These are phyloP conservation scores for Leucoraja ocellata DNA, from an alignment of 2,797 vertebrate species.

Conservation along the genomic window DNA sequence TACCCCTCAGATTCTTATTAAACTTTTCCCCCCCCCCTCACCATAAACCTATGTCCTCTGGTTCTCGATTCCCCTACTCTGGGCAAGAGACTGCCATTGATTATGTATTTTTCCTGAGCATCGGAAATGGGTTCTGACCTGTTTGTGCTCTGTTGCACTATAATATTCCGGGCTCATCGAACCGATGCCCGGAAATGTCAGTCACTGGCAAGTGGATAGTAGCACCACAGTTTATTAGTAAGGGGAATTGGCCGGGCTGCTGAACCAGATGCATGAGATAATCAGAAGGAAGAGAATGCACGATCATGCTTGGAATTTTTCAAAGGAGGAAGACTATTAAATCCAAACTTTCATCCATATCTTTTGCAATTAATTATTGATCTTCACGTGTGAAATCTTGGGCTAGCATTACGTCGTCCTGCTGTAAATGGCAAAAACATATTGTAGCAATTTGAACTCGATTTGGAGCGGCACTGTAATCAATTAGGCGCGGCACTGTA, in stretches of 20 bases:
- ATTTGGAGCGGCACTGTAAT: too few species aligned
- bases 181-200: neutral
- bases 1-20: too few species aligned
- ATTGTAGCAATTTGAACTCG: too few species aligned
- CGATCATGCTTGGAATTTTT: neutral
- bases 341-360: too few species aligned
- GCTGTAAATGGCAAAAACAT: too few species aligned
- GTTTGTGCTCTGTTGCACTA: neutral
- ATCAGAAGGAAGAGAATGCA: neutral
- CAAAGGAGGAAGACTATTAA: neutral
- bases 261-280: neutral
- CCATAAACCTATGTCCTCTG: too few species aligned
- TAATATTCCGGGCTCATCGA: neutral
- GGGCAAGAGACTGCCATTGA: neutral
- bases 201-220: neutral
- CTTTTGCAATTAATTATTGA: neutral
- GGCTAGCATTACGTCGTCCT: too few species aligned
- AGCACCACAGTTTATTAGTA: neutral
- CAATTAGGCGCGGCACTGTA: too few species aligned
- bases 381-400: neutral
- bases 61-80: too few species aligned
- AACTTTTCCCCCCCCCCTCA: too few species aligned
- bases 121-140: neutral
- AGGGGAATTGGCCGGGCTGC: neutral
- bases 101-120: neutral